Conservation (phyloP, 2,888 invertebrate genomes). For the Drosophila phalerata region DNA sequence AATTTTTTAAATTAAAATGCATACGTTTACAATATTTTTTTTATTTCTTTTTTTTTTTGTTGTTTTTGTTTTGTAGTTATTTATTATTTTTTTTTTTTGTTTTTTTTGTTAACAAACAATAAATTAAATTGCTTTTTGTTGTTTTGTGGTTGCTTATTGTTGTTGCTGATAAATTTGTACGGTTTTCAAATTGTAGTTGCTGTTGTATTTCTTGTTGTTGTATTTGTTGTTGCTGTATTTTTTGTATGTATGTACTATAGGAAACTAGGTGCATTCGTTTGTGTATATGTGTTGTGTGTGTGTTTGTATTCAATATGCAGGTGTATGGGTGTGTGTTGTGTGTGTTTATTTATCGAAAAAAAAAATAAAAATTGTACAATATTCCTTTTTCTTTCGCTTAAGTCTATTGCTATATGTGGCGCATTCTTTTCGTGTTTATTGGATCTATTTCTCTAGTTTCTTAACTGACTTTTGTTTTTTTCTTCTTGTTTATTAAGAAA, state of each 20-base stretch:
- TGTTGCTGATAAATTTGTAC: slow-evolving; percentile 74
- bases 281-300: slow-evolving; percentile 32
- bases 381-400: slow-evolving; percentile 28
- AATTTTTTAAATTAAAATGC: slow-evolving; percentile 41
- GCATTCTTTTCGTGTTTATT: slow-evolving; percentile 29
- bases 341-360: slow-evolving; percentile 25
- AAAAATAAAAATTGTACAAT: slow-evolving; percentile 35
- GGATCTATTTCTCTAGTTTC: slow-evolving; percentile 25
- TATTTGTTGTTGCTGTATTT: slow-evolving; percentile 22
- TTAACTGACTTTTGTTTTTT: slow-evolving; percentile 2
- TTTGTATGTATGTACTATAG: slow-evolving; percentile 71
- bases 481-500: slow-evolving; percentile 28
- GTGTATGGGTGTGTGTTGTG: slow-evolving; percentile 45
- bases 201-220: slow-evolving; percentile 22
- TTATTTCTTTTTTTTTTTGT: background rate
- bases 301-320: slow-evolving; percentile 40
- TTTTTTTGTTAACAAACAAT: slow-evolving; percentile 48
- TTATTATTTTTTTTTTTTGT: slow-evolving; percentile 9
- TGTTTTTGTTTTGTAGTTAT: slow-evolving; percentile 1
- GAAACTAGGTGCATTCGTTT: slow-evolving; percentile 74
- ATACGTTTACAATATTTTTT: slow-evolving; percentile 30
- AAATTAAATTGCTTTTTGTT: slow-evolving; percentile 45
- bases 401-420: slow-evolving; percentile 44
- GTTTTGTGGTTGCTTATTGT: slow-evolving; percentile 43
- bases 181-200: slow-evolving; percentile 64